Evolutionary conservation across 2,113 vertebrate species (phyloP).

Genomic region (Rhombomys opimus): DNA sequence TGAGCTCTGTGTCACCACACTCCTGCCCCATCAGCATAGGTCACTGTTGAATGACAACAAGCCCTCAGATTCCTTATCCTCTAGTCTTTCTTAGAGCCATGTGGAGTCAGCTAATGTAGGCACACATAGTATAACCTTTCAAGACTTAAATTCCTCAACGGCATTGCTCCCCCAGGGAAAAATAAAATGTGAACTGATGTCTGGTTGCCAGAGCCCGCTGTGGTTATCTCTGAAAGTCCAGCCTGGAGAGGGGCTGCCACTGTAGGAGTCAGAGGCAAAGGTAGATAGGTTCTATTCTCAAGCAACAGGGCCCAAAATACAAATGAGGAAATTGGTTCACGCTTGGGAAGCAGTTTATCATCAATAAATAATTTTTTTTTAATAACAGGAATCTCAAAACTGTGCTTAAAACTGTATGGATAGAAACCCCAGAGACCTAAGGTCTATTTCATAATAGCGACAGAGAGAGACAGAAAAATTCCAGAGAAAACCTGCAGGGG

Average conservation of each 20-base stretch:
- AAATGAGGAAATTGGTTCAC: slow-evolving; percentile 57
- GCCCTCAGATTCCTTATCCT: background rate
- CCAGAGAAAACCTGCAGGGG: slow-evolving; percentile 63
- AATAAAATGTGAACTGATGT: background rate
- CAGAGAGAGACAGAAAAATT: slow-evolving; percentile 66
- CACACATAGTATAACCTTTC: background rate
- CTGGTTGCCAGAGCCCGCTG: background rate
- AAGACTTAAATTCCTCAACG: background rate
- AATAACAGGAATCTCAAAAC: slow-evolving; percentile 71
- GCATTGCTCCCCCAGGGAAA: background rate
- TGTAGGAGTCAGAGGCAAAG: background rate
- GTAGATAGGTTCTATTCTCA: background rate
- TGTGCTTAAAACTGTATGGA: slow-evolving; percentile 64
- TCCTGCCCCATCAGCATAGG: background rate
- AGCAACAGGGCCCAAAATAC: slow-evolving; percentile 44
- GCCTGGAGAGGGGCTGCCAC: background rate
- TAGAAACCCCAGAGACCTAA: slow-evolving; percentile 64
- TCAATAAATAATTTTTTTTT: background rate
- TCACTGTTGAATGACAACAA: background rate
- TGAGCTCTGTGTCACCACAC: background rate
- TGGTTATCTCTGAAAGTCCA: background rate
- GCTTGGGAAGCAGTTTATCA: slow-evolving; percentile 63
- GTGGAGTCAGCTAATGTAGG: background rate
- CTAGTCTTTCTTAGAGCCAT: background rate
- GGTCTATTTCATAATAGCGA: slow-evolving; percentile 65